Base-by-base conservation (phyloP, 2,888 invertebrate genomes). In the Rutpela maculata region DNA sequence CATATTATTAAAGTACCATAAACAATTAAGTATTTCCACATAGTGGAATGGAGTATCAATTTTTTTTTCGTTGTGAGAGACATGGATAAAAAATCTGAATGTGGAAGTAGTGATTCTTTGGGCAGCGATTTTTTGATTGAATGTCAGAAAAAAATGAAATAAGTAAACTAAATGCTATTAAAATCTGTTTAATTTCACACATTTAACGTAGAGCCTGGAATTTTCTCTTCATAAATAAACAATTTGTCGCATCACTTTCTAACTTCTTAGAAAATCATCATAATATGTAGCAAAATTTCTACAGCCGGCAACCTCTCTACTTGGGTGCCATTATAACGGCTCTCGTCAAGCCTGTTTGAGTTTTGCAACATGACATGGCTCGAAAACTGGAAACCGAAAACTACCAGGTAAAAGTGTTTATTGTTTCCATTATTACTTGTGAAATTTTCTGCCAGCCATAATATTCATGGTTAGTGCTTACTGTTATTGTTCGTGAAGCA, bases 321-420 rank as follows among this genome's bases (percentile, higher is more conserved):
- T 4, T 50, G n/a, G n/a, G 6, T 50, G 50, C 50, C 50, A 50
- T 50, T 50, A n/a, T 50, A 50, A 50, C n/a, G 50, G 50, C 50
- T 7, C 50, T 50, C n/a, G 50, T 50, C 50, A n/a, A 50, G 50
- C 50, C 50, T 50, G 50, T 50, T 50, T n/a, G 50, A 50, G 50
- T 50, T 50, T 50, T 50, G 50, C 50, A n/a, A 7, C 50, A 50
- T 35, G 31, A 7, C 50, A 50, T 35, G 31, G 31, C 31, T n/a
- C 6, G 50, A 12, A 43, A 43, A 43, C 43, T 43, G 11, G 12
- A 43, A 43, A 12, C 43, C 43, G 11, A 43, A 43, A 43, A 43
- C 43, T n/a, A 50, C 7, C 50, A 4, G 50, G 50, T 50, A 50
- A 50, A 50, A 50, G n/a, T 50, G 50, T n/a, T 50, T 50, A 50